phyloP scores from a whole-genome alignment of 1,140 invertebrate genomes.

The Hormaphis cornu region DNA sequence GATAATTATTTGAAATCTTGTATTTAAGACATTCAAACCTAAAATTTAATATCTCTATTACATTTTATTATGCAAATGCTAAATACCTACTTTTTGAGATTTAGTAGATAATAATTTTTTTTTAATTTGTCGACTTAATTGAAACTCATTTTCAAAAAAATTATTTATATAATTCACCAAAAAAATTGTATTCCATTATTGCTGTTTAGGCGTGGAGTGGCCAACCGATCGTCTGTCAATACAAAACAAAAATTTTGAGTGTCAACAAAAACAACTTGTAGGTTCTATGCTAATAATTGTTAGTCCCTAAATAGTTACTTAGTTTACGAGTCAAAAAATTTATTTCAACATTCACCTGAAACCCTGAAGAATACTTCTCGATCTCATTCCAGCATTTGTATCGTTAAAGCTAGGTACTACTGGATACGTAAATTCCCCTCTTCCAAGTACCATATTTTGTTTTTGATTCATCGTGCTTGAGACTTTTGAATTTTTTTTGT shows the following conservation, averaged over 20 bases:
- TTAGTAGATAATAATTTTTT: too few species aligned
- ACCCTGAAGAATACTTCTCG: constrained; percentile 1
- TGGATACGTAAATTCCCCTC: neutral
- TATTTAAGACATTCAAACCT: too few species aligned
- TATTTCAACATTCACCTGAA: neutral
- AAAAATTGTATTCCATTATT: too few species aligned
- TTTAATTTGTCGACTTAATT: too few species aligned
- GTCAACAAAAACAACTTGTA: neutral
- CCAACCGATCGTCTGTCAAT: neutral
- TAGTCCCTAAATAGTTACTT: too few species aligned
- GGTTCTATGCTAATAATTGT: neutral
- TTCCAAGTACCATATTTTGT: neutral
- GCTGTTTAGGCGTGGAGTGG: neutral
- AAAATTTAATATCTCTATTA: too few species aligned
- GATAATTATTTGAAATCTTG: too few species aligned
- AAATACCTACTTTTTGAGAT: too few species aligned
- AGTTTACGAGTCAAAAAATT: neutral
- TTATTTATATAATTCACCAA: too few species aligned
- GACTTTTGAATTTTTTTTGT: constrained; percentile 42
- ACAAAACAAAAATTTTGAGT: neutral
- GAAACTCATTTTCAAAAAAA: too few species aligned
- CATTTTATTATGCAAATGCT: too few species aligned
- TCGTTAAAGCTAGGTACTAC: neutral
- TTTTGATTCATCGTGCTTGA: constrained; percentile 8
- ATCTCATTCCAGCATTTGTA: constrained; percentile 3